Evolutionary conservation across 2,797 vertebrate genomes (phyloP), one percentile per base, ranked within the genome.

Genomic region (Melanogrammus aeglefinus): DNA sequence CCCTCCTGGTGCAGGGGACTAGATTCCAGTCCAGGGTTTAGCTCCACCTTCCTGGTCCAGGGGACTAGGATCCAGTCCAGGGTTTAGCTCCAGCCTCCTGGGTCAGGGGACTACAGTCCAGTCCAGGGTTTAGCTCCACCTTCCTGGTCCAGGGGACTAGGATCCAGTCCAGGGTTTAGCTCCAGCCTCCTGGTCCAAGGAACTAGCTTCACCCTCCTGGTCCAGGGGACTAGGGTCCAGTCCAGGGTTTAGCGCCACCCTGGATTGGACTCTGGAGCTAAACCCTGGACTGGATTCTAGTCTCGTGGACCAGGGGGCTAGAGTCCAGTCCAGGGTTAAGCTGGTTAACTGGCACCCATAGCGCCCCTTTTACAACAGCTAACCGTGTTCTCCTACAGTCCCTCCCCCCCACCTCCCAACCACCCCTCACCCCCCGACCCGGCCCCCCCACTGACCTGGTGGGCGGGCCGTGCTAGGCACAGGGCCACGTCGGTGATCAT

Each of bases 401-500:
- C 14, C 44, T 3, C 44, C 4, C 44, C 44, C 12, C 35, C 35
- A 5, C 35, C 35, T 3, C 5, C 4, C 35, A 3, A 31, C 44
- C 13, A 0, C 2, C 31, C 41, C 10, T 12, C 12, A 2, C 9
- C 35, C 35, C 13, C 12, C 6, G 2, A 16, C 38, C 38, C n/a
- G n/a, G n/a, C 38, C n/a, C 47, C 24, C 1, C 7, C 27, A 18
- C 0, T 12, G 6, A 94, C 94, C 92, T 94, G 86, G 78, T 94
- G 90, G 1, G 90, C 86, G 0, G 89, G 86, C 18, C 82, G 77
- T 27, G 88, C 81, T 70, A 95, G 87, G 38, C 39, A 76, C 80
- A 84, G 24, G 35, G 94, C 94, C 2, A 95, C 93, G 1, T 94
- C 93, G 0, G 80, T 86, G 14, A 95, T 4, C 91, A 94, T 90